phyloP scores from a whole-genome alignment of 2,888 invertebrate species.

The Epirrhoe alternata region DNA sequence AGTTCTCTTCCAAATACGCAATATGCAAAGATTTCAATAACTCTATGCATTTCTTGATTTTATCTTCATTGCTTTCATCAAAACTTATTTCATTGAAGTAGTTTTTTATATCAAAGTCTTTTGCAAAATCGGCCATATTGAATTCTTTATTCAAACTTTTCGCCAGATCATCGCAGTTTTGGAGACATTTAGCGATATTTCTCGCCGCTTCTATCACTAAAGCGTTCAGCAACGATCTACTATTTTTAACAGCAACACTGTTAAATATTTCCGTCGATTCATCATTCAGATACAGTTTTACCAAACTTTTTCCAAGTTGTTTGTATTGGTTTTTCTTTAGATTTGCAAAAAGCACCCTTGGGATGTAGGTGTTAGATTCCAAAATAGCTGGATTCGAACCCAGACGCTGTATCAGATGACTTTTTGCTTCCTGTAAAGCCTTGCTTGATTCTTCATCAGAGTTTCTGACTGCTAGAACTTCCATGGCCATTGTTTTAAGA shows the following conservation, averaged over 20 bases:
- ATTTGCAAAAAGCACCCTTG: constrained; percentile 61
- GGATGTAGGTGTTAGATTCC: constrained; percentile 53
- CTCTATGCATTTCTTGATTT: constrained; percentile 58
- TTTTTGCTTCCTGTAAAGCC: constrained; percentile 54
- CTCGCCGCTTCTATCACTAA: constrained; percentile 66
- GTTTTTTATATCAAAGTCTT: constrained; percentile 55
- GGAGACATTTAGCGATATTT: constrained; percentile 62
- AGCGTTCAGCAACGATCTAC: constrained; percentile 62
- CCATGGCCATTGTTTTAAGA: constrained; percentile 63
- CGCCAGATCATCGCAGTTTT: constrained; percentile 60
- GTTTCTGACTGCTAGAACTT: constrained; percentile 53
- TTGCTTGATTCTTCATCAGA: constrained; percentile 39
- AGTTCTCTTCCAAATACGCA: constrained; percentile 71
- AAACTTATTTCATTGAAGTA: constrained; percentile 56
- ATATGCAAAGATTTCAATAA: constrained; percentile 66
- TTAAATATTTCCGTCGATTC: constrained; percentile 54
- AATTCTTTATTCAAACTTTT: constrained; percentile 69
- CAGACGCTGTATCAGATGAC: constrained; percentile 66
- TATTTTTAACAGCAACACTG: constrained; percentile 57
- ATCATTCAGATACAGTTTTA: constrained; percentile 58
- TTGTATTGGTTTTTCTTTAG: constrained; percentile 64
- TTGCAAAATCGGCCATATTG: constrained; percentile 58
- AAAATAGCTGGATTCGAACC: constrained; percentile 52
- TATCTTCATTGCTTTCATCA: constrained; percentile 52
- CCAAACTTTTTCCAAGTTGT: constrained; percentile 62